These are phyloP conservation scores for Okamejei kenojei DNA, from an alignment of 2,797 vertebrate species.

Conservation along the genomic window DNA sequence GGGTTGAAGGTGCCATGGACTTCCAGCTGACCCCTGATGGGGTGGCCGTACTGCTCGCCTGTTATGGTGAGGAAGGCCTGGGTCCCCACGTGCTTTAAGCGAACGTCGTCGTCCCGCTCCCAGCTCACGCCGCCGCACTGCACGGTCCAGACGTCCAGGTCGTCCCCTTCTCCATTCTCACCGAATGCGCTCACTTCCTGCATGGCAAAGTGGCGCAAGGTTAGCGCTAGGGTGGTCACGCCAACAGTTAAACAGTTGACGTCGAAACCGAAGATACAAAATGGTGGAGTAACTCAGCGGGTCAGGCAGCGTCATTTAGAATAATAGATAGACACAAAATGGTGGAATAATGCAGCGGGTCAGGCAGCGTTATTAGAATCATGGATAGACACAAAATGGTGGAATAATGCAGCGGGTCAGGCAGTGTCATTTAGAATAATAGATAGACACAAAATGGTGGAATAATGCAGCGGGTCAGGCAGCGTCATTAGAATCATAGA, in stretches of 20 bases:
- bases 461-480: too few species aligned
- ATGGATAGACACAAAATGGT: too few species aligned
- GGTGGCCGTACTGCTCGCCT: constrained; percentile 87
- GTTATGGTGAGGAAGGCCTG: constrained; percentile 83
- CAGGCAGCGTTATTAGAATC: too few species aligned
- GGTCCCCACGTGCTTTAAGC: constrained; percentile 82
- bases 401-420: too few species aligned
- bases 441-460: too few species aligned
- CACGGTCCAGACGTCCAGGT: constrained; percentile 84
- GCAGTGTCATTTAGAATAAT: too few species aligned
- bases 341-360: too few species aligned
- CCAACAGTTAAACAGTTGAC: background rate
- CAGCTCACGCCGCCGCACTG: constrained; percentile 77
- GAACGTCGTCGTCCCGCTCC: constrained; percentile 77
- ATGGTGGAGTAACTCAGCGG: too few species aligned
- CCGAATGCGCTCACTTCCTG: constrained; percentile 97
- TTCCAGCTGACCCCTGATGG: constrained; percentile 85
- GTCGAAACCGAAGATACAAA: background rate
- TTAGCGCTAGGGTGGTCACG: background rate
- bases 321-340: too few species aligned
- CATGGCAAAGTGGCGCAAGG: background rate
- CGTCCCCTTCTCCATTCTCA: constrained; percentile 87
- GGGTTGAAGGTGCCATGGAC: constrained; percentile 77
- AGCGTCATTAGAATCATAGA: too few species aligned
- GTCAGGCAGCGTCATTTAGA: too few species aligned